These are phyloP conservation scores for Ooceraea biroi DNA, from an alignment of 1,140 invertebrate genomes.

Conservation along the genomic window DNA sequence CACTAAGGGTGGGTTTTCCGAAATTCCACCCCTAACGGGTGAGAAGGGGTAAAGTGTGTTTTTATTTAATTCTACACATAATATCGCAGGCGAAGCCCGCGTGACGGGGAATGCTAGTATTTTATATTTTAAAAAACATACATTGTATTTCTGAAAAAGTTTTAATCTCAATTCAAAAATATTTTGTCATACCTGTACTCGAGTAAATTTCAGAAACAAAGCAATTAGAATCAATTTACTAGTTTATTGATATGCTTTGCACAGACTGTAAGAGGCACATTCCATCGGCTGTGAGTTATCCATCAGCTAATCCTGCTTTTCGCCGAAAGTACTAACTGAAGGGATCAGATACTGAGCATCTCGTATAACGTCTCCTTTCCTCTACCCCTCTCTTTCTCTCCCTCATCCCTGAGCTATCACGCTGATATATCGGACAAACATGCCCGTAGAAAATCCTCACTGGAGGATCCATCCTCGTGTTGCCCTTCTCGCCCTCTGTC, in stretches of 20 bases:
- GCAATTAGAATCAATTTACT: constrained; percentile 18
- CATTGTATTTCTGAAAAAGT: too few relatives aligned
- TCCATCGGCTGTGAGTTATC: constrained; percentile 33
- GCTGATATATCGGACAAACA: constrained; percentile 71
- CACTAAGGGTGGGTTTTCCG: too few relatives aligned
- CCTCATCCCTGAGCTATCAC: constrained; percentile 65
- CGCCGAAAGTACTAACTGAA: constrained; percentile 51
- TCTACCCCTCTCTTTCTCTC: background rate
- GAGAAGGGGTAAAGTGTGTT: too few relatives aligned
- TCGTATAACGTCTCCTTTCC: constrained; percentile 11
- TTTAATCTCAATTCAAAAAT: background rate
- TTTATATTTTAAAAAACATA: too few relatives aligned
- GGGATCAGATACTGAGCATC: constrained; percentile 60
- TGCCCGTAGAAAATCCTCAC: constrained; percentile 72
- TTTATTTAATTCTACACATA: too few relatives aligned
- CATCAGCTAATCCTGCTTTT: constrained; percentile 45
- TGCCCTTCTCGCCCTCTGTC: constrained; percentile 60
- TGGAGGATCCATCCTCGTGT: constrained; percentile 64
- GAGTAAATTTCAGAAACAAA: background rate
- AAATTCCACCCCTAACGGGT: too few relatives aligned
- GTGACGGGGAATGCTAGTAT: too few relatives aligned
- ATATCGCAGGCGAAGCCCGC: too few relatives aligned
- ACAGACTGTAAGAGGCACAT: constrained; percentile 28
- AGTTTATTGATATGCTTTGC: background rate
- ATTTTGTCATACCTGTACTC: background rate